These are phyloP conservation scores for Aleadryas rufinucha DNA, from an alignment of 2,113 vertebrate genomes.

Conservation along the genomic window DNA sequence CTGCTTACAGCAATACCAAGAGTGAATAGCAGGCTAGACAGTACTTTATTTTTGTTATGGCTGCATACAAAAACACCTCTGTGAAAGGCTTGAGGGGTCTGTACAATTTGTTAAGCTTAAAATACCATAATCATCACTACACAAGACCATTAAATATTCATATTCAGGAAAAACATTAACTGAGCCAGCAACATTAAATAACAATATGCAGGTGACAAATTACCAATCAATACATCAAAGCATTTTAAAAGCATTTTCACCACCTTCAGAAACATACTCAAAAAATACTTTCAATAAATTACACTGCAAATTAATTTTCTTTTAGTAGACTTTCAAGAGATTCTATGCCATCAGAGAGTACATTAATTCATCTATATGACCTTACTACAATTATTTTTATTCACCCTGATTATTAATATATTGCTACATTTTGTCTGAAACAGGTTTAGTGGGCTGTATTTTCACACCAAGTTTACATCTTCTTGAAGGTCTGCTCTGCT, in stretches of 20 bases:
- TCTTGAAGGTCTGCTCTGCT: neutral
- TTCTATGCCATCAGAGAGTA: neutral
- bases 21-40: neutral
- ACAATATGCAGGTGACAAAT: slow-evolving; percentile 43
- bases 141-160: slow-evolving; percentile 37
- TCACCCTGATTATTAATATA: neutral
- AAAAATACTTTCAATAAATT: slow-evolving; percentile 19
- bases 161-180: slow-evolving; percentile 36
- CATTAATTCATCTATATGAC: neutral
- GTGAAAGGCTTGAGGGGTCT: neutral
- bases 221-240: slow-evolving; percentile 52
- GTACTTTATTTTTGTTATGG: neutral
- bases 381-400: neutral
- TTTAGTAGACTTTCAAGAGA: slow-evolving; percentile 12
- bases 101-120: slow-evolving; percentile 29
- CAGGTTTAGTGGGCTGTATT: neutral
- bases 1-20: neutral
- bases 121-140: neutral
- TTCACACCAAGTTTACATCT: neutral
- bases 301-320: slow-evolving; percentile 13
- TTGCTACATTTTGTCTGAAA: neutral
- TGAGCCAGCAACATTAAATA: slow-evolving; percentile 51
- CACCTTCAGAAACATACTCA: neutral
- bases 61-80: neutral
- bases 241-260: slow-evolving; percentile 42